Evolutionary conservation across 2,888 invertebrate genomes (phyloP).

Genomic region (Glyphotaelius pellucidus): DNA sequence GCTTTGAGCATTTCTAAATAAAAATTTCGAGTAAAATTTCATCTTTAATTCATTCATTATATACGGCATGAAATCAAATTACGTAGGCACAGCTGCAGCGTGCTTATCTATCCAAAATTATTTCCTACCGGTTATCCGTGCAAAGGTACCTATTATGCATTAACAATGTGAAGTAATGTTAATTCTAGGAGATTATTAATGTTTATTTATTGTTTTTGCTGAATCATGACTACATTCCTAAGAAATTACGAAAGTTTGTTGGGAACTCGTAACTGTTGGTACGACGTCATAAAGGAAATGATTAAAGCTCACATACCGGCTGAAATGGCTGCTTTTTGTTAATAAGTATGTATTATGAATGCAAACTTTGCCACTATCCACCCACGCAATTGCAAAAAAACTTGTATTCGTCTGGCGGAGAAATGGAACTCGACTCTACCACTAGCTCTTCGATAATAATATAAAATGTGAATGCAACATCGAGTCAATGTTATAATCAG

Average conservation of each 20-base stretch:
- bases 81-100: background rate
- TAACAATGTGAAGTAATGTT: background rate
- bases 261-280: conserved; percentile 17
- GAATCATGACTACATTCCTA: conserved; percentile 17
- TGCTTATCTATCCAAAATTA: background rate
- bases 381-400: background rate
- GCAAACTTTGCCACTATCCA: background rate
- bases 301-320: background rate
- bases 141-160: background rate
- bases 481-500: background rate
- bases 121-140: background rate
- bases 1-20: background rate
- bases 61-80: background rate
- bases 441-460: background rate
- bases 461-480: background rate
- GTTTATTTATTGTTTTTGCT: conserved; percentile 14
- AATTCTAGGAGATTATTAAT: background rate
- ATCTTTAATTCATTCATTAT: background rate
- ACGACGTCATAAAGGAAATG: conserved; percentile 11
- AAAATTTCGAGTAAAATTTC: background rate
- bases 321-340: background rate
- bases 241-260: conserved; percentile 33
- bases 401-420: background rate
- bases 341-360: background rate
- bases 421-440: background rate